A percentile compares a stretch with the other conserved stretches of the same genome.
Conservation (phyloP, 2,797 vertebrate species). For the Columba guinea region DNA sequence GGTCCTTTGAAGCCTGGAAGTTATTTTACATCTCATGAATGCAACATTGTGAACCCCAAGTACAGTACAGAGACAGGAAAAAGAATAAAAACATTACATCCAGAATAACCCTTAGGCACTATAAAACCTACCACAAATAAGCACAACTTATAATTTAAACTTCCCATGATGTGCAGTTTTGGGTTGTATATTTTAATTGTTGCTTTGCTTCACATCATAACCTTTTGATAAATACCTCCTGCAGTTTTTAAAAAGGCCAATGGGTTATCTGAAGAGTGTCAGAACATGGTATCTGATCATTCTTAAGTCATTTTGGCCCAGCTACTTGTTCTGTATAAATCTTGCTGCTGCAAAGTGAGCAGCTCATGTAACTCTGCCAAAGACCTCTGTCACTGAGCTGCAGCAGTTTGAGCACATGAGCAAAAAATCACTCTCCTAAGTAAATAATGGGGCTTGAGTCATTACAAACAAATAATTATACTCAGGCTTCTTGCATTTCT, state of each 20-base stretch:
- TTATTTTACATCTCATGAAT: neutral
- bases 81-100: neutral
- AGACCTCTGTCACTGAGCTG: neutral
- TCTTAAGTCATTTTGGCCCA: neutral
- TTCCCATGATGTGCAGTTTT: neutral
- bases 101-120: neutral
- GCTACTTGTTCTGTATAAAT: neutral
- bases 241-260: neutral
- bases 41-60: neutral
- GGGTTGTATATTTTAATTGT: neutral
- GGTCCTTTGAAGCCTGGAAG: neutral
- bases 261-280: neutral
- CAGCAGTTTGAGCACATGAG: neutral
- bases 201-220: neutral
- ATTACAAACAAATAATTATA: neutral
- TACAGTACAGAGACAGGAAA: neutral
- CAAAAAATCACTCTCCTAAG: neutral
- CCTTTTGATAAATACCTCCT: neutral
- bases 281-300: neutral
- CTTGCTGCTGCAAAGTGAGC: neutral
- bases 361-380: neutral
- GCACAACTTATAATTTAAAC: neutral
- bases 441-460: neutral
- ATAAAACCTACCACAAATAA: neutral
- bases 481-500: neutral